phyloP scores from a whole-genome alignment of 2,888 invertebrate species.

The Nebria brevicollis region DNA sequence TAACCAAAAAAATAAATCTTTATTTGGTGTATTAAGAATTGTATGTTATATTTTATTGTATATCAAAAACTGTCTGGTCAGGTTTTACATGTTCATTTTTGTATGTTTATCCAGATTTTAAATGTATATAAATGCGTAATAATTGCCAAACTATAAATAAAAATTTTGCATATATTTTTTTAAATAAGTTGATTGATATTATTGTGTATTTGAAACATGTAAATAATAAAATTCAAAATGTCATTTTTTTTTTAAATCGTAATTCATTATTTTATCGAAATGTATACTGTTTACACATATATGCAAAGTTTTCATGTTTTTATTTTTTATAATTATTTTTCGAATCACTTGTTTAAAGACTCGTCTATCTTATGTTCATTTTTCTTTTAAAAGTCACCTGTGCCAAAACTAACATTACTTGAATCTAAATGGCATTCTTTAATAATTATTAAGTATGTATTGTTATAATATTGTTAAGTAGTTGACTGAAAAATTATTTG shows the following conservation, averaged over 20 bases:
- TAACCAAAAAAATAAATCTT: slow-evolving; percentile 28
- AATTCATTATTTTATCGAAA: neutral
- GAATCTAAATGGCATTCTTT: slow-evolving; percentile 25
- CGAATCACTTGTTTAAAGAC: slow-evolving; percentile 19
- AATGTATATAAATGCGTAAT: neutral
- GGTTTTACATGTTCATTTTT: neutral
- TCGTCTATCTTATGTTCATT: slow-evolving; percentile 25
- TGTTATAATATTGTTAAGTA: slow-evolving; percentile 28
- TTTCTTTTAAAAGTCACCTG: slow-evolving; percentile 36
- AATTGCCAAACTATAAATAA: neutral
- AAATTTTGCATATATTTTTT: neutral
- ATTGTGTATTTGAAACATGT: neutral
- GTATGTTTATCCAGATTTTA: neutral
- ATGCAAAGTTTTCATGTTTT: neutral
- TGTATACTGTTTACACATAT: neutral
- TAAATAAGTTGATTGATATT: neutral
- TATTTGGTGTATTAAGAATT: neutral
- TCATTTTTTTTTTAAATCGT: neutral
- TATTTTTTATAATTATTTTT: slow-evolving; percentile 12
- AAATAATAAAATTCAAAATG: neutral
- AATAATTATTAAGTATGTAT: slow-evolving; percentile 37
- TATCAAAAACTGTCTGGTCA: slow-evolving; percentile 21
- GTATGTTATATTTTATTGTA: slow-evolving; percentile 24
- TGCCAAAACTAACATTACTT: slow-evolving; percentile 43
- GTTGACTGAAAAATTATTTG: slow-evolving; percentile 43